phyloP scores from a whole-genome alignment of 1,140 invertebrate species.

The Anadara kagoshimensis region DNA sequence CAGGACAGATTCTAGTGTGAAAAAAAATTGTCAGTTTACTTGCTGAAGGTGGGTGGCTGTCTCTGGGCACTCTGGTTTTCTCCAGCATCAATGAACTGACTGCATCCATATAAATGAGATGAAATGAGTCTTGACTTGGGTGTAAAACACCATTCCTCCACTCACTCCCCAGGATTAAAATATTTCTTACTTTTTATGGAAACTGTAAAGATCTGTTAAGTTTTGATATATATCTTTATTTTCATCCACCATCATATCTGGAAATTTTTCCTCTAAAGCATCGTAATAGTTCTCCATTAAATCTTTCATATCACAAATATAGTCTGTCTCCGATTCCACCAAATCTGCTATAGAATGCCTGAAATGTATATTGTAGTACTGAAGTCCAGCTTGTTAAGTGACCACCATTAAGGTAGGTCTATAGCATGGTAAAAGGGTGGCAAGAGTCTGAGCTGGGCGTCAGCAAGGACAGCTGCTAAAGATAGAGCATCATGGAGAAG shows the following conservation, averaged over 20 bases:
- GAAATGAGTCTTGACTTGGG: too few species aligned
- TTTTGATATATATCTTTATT: conserved; percentile 92
- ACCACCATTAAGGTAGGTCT: background rate
- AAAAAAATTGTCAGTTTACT: too few species aligned
- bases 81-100: too few species aligned
- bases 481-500: too few species aligned
- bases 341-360: conserved; percentile 95
- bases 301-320: conserved; percentile 90
- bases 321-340: conserved; percentile 97
- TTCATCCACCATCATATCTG: conserved; percentile 87
- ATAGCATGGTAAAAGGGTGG: background rate
- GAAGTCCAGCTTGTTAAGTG: background rate
- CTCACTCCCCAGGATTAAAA: too few species aligned
- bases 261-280: conserved; percentile 80
- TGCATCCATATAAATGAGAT: too few species aligned
- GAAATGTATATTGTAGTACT: conserved; percentile 46
- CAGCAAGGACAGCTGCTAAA: too few species aligned
- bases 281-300: conserved; percentile 90
- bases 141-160: too few species aligned
- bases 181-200: conserved; percentile 89
- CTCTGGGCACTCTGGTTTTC: too few species aligned
- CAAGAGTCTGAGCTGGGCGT: background rate
- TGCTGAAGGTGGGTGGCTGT: too few species aligned
- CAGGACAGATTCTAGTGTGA: too few species aligned
- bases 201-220: conserved; percentile 93